A percentile compares a stretch with the other conserved stretches of the same genome.
These are phyloP conservation scores for Mungos mungo DNA, from an alignment of 2,113 vertebrate genomes.

Conservation along the genomic window DNA sequence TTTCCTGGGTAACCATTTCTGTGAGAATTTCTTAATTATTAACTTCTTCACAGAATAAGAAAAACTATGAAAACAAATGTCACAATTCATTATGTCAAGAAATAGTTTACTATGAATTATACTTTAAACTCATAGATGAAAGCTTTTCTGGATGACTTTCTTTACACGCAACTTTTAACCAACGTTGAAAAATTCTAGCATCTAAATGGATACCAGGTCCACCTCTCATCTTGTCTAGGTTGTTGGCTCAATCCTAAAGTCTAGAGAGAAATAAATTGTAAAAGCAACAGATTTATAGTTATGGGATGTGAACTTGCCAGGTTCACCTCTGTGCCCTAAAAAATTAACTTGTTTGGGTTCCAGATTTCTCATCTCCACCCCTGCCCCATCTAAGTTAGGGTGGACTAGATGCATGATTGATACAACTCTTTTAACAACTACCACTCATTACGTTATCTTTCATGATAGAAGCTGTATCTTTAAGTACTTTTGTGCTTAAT, in stretches of 20 bases:
- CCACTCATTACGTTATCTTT: background rate
- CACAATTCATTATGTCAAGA: background rate
- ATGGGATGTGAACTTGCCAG: background rate
- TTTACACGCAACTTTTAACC: background rate
- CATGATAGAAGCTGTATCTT: background rate
- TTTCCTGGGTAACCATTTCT: background rate
- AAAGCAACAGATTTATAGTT: background rate
- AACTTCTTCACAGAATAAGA: background rate
- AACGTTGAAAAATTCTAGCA: background rate
- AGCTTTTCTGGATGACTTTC: background rate
- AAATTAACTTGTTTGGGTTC: background rate
- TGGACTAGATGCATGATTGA: background rate
- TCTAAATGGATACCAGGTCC: background rate
- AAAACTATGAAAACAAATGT: background rate
- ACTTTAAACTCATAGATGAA: background rate
- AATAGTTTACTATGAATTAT: background rate
- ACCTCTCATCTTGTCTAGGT: background rate
- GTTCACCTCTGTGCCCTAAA: background rate
- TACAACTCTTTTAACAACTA: background rate
- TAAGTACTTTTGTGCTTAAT: background rate
- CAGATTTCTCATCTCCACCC: background rate
- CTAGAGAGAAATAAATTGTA: background rate
- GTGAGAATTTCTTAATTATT: background rate
- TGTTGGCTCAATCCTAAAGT: background rate
- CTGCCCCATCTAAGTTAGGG: background rate